Evolutionary conservation across 2,797 vertebrate genomes (phyloP).

Genomic region (Vespertilio murinus): DNA sequence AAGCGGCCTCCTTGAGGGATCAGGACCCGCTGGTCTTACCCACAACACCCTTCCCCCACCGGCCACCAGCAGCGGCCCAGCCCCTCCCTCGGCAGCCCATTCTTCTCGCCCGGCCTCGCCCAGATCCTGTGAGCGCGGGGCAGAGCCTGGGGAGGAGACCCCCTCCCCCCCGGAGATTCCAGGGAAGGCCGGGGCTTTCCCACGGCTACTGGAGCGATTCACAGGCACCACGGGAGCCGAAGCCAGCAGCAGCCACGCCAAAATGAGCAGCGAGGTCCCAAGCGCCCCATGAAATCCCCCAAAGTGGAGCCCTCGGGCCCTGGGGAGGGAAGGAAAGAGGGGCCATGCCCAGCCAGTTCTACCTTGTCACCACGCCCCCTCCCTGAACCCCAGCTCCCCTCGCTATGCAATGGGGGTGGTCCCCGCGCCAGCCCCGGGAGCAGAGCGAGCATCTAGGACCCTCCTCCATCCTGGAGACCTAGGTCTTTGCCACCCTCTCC

Average conservation of each 20-base stretch:
- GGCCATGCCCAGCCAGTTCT: background rate
- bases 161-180: background rate
- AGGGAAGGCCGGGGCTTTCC: background rate
- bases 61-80: background rate
- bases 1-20: background rate
- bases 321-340: background rate
- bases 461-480: background rate
- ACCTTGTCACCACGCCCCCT: background rate
- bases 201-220: background rate
- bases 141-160: background rate
- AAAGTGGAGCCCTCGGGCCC: background rate
- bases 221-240: background rate
- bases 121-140: background rate
- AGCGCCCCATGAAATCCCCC: background rate
- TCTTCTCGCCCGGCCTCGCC: background rate
- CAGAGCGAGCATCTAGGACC: background rate
- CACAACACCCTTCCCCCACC: background rate
- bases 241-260: background rate
- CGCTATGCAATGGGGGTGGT: background rate
- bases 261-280: background rate
- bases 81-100: background rate
- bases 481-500: background rate
- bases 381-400: background rate
- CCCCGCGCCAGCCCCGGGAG: background rate
- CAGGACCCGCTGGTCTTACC: background rate